Percentiles rank a stretch among this genome's conserved stretches.
phyloP scores from a whole-genome alignment of 2,113 vertebrate species.

The Naja naja region DNA sequence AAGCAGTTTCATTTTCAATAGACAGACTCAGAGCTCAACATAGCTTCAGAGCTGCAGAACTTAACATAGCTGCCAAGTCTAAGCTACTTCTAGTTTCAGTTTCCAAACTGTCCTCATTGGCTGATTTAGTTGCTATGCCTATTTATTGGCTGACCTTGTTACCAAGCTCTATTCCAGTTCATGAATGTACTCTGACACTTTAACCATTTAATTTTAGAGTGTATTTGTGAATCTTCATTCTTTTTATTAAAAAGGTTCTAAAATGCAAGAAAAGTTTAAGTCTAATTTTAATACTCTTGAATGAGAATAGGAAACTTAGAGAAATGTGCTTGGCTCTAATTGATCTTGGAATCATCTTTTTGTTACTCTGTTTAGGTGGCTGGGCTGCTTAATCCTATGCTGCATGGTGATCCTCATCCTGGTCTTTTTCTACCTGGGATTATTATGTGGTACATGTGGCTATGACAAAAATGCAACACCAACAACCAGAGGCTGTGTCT shows the following conservation, averaged over 20 bases:
- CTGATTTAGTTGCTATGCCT: too few relatives aligned
- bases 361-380: constrained; percentile 78
- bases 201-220: background rate
- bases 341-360: background rate
- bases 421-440: constrained; percentile 87
- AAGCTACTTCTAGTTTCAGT: too few relatives aligned
- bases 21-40: too few relatives aligned
- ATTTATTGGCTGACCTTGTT: too few relatives aligned
- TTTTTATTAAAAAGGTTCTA: background rate
- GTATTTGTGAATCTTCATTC: background rate
- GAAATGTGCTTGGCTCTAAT: background rate
- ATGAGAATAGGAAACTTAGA: background rate
- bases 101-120: too few relatives aligned
- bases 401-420: constrained; percentile 86
- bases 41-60: too few relatives aligned
- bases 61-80: too few relatives aligned
- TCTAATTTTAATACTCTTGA: background rate
- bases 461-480: constrained; percentile 87
- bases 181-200: background rate
- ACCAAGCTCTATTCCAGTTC: too few relatives aligned
- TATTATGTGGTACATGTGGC: constrained; percentile 86
- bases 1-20: too few relatives aligned
- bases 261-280: background rate
- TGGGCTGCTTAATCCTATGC: constrained; percentile 81
- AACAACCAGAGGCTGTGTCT: constrained; percentile 89